Conservation (phyloP, 2,113 vertebrate genomes). For the Erpornis zantholeuca region DNA sequence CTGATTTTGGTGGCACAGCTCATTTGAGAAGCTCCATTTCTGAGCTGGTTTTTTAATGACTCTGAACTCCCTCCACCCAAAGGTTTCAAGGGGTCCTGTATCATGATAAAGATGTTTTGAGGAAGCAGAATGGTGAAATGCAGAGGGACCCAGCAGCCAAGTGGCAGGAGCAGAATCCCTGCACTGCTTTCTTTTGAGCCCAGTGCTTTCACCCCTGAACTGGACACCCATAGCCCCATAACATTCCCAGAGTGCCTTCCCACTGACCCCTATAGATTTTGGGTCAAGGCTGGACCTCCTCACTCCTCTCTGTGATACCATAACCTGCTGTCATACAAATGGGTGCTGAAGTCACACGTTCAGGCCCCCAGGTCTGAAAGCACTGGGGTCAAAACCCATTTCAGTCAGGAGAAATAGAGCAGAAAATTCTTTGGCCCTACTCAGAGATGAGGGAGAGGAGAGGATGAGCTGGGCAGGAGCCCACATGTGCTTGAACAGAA, state of each 20-base stretch:
- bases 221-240: background rate
- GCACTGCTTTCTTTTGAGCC: background rate
- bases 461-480: slow-evolving; percentile 23
- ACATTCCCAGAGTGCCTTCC: background rate
- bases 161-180: background rate
- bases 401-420: background rate
- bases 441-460: background rate
- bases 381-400: background rate
- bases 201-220: background rate
- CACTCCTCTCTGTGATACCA: background rate
- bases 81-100: background rate
- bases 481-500: slow-evolving; percentile 5
- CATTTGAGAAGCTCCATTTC: background rate
- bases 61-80: background rate
- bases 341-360: background rate
- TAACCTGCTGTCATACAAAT: background rate
- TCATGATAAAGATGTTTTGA: background rate
- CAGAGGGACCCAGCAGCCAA: background rate
- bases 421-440: background rate
- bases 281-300: background rate
- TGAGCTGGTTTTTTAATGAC: background rate
- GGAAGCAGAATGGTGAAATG: background rate
- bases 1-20: background rate
- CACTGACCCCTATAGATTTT: background rate
- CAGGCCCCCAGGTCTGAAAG: background rate